Conservation (phyloP, 2,888 invertebrate species). For the Drosophila austrosaltans region DNA sequence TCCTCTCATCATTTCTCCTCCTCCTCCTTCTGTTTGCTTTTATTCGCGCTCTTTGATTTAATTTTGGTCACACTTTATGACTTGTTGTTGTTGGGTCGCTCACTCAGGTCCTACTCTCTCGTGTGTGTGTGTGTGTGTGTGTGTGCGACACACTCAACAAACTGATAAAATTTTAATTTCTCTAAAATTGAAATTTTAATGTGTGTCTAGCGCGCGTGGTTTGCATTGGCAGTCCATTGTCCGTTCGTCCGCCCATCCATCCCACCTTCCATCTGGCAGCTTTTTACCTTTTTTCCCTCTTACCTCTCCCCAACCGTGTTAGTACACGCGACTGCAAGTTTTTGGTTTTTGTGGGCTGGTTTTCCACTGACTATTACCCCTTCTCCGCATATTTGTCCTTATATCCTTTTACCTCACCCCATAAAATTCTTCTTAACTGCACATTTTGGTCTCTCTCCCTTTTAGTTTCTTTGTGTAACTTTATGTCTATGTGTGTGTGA, state of each 20-base stretch:
- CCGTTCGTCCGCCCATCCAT: background rate
- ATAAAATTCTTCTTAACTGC: background rate
- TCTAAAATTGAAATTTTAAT: slow-evolving; percentile 69
- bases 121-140: background rate
- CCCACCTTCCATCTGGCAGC: background rate
- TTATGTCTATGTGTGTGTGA: background rate
- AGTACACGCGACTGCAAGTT: slow-evolving; percentile 53
- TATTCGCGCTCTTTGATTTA: slow-evolving; percentile 1
- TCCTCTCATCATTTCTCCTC: no score
- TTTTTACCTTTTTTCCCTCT: background rate
- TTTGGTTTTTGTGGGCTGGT: slow-evolving; percentile 63
- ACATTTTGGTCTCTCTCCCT: slow-evolving; percentile 31
- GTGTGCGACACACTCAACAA: slow-evolving; percentile 42
- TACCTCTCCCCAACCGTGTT: background rate
- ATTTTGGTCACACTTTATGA: background rate
- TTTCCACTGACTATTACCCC: slow-evolving; percentile 16
- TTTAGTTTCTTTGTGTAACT: slow-evolving; percentile 17
- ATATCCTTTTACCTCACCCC: slow-evolving; percentile 23
- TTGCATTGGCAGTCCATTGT: slow-evolving; percentile 22
- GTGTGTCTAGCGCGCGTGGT: slow-evolving; percentile 50
- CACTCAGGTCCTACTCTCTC: background rate
- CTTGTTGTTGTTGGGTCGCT: background rate
- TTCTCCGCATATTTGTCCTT: slow-evolving; percentile 5
- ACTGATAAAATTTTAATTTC: slow-evolving; percentile 67
- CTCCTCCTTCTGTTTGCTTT: background rate